Evolutionary conservation across 1,140 invertebrate genomes (phyloP), one percentile per base, ranked within the genome.

Genomic region (Nephila pilipes): DNA sequence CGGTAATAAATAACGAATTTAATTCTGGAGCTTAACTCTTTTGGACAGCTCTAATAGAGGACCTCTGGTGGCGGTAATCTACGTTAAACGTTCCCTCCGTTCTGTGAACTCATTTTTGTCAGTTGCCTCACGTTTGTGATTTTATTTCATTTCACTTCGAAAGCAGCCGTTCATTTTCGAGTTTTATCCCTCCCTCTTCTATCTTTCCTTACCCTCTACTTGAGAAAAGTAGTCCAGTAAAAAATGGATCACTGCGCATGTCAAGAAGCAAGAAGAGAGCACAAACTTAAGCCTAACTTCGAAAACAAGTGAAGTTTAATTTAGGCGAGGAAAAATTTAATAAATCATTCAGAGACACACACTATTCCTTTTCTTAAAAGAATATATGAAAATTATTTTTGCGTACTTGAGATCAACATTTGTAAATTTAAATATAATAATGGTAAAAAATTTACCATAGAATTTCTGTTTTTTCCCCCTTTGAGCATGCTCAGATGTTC

Each of bases 1-100:
- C 5, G 75, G 36, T 54, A 57, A 85, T 85, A 85, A 85, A 85
- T 85, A 85, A 85, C 83, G 83, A 85, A 85, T 85, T 85, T 85
- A 85, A 85, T 85, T 85, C 83, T 22, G 46, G 22, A 60, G 83
- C 83, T 60, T 85, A 85, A 60, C 83, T 85, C 57, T 18, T 60
- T 22, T 10, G 29, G 83, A 85, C 83, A 85, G 57, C 83, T 85
- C 29, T 60, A 58, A 85, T 36, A 60, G 57, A 85, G 20, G 57
- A 85, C 29, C 32, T 60, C 83, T 58, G 83, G 57, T 29, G 83
- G n/a, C 22, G 83, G 46, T 60, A 85, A 85, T 85, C 57, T 57
- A 85, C 83, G 83, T 58, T 85, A 85, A 85, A 85, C 83, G 57
- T 20, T 85, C n/a, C 57, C 65, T 6, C 12, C 25, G 57, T 22